phyloP scores from a whole-genome alignment of 1,140 invertebrate genomes.

The Diorhabda carinulata region DNA sequence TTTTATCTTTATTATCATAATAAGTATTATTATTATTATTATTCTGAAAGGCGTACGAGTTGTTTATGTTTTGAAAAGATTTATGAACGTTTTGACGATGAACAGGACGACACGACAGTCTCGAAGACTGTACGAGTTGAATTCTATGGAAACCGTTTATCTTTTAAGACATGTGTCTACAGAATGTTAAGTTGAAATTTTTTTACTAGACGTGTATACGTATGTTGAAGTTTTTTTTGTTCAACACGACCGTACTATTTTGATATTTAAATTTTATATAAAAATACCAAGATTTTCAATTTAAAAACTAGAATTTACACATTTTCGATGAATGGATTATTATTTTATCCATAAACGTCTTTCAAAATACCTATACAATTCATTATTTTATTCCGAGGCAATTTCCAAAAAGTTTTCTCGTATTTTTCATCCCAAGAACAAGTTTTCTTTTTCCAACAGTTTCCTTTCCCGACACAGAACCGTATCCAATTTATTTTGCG shows the following conservation, averaged over 20 bases:
- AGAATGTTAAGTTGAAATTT: background rate
- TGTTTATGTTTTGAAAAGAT: background rate
- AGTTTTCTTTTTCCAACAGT: background rate
- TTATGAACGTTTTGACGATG: slow-evolving; percentile 1
- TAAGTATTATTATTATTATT: background rate
- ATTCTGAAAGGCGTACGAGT: background rate
- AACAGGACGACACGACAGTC: background rate
- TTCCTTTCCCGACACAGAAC: background rate
- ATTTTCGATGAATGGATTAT: too few species aligned
- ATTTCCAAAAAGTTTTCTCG: background rate
- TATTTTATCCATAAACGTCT: background rate
- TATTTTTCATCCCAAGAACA: background rate
- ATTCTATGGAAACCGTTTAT: background rate
- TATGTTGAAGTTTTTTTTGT: background rate
- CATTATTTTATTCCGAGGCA: background rate
- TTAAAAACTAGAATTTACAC: too few species aligned
- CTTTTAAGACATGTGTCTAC: background rate
- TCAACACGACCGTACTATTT: too few species aligned
- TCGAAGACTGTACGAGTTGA: background rate
- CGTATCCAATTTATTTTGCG: too few species aligned
- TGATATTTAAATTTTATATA: too few species aligned
- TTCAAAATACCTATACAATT: background rate
- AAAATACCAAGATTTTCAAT: too few species aligned
- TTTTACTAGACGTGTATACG: background rate
- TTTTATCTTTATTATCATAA: background rate